Percentiles rank a stretch among this genome's conserved stretches.
phyloP scores from a whole-genome alignment of 2,888 invertebrate genomes.

The Encarsia formosa region DNA sequence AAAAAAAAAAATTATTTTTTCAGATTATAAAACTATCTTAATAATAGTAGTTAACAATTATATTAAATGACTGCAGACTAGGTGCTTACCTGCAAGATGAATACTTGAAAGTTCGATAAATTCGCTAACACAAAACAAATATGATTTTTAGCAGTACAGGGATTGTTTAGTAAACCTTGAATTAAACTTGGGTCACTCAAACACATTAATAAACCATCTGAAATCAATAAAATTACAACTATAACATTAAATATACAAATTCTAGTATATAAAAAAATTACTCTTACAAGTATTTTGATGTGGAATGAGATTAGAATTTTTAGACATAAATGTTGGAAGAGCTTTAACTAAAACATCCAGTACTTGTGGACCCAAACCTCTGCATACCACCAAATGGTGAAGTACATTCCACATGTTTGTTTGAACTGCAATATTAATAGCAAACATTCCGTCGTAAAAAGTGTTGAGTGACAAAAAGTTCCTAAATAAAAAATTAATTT shows the following conservation, averaged over 20 bases:
- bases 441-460: slow-evolving; percentile 62
- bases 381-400: slow-evolving; percentile 53
- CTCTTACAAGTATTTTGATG: slow-evolving; percentile 20
- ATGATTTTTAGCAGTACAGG: slow-evolving; percentile 48
- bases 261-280: not conserved
- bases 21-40: not conserved
- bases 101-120: slow-evolving; percentile 55
- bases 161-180: slow-evolving; percentile 53
- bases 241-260: not conserved
- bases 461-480: slow-evolving; percentile 60
- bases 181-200: slow-evolving; percentile 49
- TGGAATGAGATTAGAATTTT: slow-evolving; percentile 2
- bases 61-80: too few relatives aligned
- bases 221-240: slow-evolving; percentile 28
- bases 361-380: slow-evolving; percentile 58
- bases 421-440: slow-evolving; percentile 62
- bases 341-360: slow-evolving; percentile 57
- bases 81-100: slow-evolving; percentile 57
- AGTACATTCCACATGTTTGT: slow-evolving; percentile 62
- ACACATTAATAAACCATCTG: slow-evolving; percentile 55
- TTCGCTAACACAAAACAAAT: slow-evolving; percentile 55
- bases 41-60: too few relatives aligned
- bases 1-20: slow-evolving; percentile 1
- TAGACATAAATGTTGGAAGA: slow-evolving; percentile 26
- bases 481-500: slow-evolving; percentile 38